phyloP scores from a whole-genome alignment of 2,113 vertebrate genomes.

The Labrus mixtus region DNA sequence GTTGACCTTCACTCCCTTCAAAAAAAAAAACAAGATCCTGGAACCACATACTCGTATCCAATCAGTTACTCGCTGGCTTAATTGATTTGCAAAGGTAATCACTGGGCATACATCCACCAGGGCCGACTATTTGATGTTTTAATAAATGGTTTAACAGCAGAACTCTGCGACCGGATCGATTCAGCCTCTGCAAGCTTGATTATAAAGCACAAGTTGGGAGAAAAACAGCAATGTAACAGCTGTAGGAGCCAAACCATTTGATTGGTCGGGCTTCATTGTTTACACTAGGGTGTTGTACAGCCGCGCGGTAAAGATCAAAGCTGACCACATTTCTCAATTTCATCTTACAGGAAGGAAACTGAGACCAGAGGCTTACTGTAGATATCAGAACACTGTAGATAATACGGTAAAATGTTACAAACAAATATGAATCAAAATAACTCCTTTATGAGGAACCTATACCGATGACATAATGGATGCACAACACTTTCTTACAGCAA shows the following conservation, averaged over 20 bases:
- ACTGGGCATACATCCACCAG: constrained; percentile 63
- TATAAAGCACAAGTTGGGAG: constrained; percentile 45
- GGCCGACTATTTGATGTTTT: constrained; percentile 70
- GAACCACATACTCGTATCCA: constrained; percentile 50
- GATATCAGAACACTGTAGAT: constrained; percentile 31
- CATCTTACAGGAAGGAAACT: constrained; percentile 52
- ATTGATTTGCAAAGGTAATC: constrained; percentile 78
- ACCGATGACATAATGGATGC: background rate
- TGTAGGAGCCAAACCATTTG: constrained; percentile 8
- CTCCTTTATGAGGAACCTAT: constrained; percentile 23
- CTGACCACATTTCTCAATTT: constrained; percentile 45
- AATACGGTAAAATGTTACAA: constrained; percentile 43
- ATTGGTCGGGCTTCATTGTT: constrained; percentile 48
- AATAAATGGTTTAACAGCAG: constrained; percentile 75
- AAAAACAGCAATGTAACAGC: constrained; percentile 43
- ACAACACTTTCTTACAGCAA: no score
- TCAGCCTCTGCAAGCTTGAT: constrained; percentile 62
- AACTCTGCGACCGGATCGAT: constrained; percentile 64
- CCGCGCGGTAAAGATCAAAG: constrained; percentile 54
- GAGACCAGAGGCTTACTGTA: constrained; percentile 43
- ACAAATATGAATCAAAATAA: constrained; percentile 32
- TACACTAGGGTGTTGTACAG: constrained; percentile 25
- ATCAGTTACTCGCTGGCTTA: constrained; percentile 71
- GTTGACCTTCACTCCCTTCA: constrained; percentile 67
- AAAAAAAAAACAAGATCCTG: constrained; percentile 61